Evolutionary conservation across 2,797 vertebrate species (phyloP).

Genomic region (Poeciliopsis gracilis): DNA sequence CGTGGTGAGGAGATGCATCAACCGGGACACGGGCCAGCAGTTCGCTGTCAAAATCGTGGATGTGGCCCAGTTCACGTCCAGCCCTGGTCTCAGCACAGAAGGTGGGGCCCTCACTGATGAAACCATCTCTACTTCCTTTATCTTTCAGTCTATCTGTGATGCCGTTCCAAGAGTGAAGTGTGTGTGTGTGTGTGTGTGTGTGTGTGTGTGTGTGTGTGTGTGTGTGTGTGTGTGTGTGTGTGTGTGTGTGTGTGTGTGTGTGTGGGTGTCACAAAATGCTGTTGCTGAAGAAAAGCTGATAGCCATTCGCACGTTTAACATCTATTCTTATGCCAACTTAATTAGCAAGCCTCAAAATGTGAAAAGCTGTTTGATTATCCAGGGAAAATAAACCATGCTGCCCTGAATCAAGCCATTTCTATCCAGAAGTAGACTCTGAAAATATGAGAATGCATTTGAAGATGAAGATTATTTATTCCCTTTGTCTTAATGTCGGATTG

Average conservation of each 20-base stretch:
- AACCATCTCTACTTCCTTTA: background rate
- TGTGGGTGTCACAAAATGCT: background rate
- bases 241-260: background rate
- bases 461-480: background rate
- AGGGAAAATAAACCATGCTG: background rate
- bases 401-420: background rate
- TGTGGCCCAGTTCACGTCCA: conserved; percentile 99
- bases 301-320: background rate
- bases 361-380: background rate
- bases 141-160: background rate
- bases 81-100: conserved; percentile 98
- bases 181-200: background rate
- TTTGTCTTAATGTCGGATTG: background rate
- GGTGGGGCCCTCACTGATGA: conserved; percentile 74
- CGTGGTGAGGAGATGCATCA: conserved; percentile 97
- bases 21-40: conserved; percentile 97
- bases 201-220: background rate
- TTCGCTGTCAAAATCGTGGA: conserved; percentile 99
- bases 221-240: background rate
- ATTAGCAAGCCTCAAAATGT: background rate
- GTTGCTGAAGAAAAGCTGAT: background rate
- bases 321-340: background rate
- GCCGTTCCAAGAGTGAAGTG: background rate
- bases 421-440: background rate
- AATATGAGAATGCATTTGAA: background rate